phyloP scores from a whole-genome alignment of 2,797 vertebrate species.

The Trematomus bernacchii region DNA sequence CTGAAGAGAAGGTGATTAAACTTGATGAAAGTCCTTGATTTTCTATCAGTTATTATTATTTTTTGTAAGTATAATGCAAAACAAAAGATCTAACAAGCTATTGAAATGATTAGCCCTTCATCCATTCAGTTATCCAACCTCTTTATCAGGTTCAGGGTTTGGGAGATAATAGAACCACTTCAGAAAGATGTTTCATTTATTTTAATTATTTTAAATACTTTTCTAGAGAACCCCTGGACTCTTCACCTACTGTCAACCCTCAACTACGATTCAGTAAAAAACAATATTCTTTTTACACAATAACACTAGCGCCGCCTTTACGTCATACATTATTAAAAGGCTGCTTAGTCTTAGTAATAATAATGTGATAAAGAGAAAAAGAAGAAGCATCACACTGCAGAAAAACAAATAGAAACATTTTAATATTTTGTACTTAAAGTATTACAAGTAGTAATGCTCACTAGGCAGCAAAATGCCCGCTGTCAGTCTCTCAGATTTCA shows the following conservation, averaged over 20 bases:
- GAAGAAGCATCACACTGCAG: too few relatives aligned
- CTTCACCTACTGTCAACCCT: not conserved
- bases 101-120: not conserved
- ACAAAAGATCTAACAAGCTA: not conserved
- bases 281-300: not conserved
- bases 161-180: not conserved
- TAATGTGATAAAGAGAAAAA: not conserved
- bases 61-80: not conserved
- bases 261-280: not conserved
- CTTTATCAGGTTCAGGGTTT: constrained; percentile 1
- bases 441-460: too few relatives aligned
- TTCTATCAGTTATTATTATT: not conserved
- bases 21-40: not conserved
- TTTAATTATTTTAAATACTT: not conserved
- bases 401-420: too few relatives aligned
- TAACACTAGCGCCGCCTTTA: not conserved
- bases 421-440: too few relatives aligned
- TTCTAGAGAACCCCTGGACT: not conserved
- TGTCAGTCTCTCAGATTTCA: too few relatives aligned
- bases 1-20: constrained; percentile 14
- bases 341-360: not conserved
- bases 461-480: too few relatives aligned
- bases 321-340: not conserved
- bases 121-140: not conserved
- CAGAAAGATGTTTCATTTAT: not conserved